phyloP scores from a whole-genome alignment of 2,113 vertebrate species.

The Tylochromis polylepis region DNA sequence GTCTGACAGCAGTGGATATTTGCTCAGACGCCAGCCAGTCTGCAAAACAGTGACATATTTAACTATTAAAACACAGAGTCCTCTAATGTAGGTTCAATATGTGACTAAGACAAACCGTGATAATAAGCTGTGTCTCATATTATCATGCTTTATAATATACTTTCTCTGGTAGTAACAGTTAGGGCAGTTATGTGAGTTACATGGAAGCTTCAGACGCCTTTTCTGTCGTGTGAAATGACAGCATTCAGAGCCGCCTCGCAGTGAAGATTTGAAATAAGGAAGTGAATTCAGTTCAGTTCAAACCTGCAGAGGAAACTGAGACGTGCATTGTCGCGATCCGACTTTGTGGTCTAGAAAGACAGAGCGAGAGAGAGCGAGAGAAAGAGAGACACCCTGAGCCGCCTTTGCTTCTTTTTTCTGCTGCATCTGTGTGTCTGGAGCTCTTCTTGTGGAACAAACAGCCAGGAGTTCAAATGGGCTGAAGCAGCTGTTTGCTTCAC shows the following conservation, averaged over 20 bases:
- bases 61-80: background rate
- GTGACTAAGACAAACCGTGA: background rate
- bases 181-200: background rate
- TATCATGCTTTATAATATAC: background rate
- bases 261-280: slow-evolving; percentile 67
- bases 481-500: slow-evolving; percentile 18
- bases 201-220: background rate
- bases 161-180: background rate
- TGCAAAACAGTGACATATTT: background rate
- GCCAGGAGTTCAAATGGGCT: slow-evolving; percentile 60
- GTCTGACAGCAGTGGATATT: background rate
- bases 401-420: background rate
- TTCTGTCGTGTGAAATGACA: background rate
- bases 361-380: background rate
- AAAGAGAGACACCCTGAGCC: background rate
- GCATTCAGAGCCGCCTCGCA: background rate
- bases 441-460: slow-evolving; percentile 5
- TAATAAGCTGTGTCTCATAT: background rate
- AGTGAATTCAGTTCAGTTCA: slow-evolving; percentile 64
- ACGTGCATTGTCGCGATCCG: slow-evolving; percentile 9
- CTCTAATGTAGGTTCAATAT: background rate
- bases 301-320: slow-evolving; percentile 70
- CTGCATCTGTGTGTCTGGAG: background rate
- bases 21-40: background rate
- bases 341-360: slow-evolving; percentile 49